Base-by-base conservation (phyloP, 2,888 invertebrate genomes). In the Athrips mouffetella region DNA sequence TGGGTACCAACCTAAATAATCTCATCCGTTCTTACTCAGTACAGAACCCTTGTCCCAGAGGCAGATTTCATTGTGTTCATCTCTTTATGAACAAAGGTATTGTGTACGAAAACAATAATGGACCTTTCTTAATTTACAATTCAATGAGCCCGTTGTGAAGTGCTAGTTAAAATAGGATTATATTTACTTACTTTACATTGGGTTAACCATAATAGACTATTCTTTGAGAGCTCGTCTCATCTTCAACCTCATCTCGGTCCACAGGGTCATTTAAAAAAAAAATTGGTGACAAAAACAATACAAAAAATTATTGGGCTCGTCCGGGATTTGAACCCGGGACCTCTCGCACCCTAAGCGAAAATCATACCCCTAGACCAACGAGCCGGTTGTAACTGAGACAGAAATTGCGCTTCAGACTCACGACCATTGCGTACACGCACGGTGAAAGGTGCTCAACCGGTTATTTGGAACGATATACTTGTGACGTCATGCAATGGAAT, bases 291-390 rank as follows among this genome's bases (percentile, higher is more conserved):
- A n/a, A 23, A 23, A 47, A 47, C 25, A 23, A 5, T 13, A 3
- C n/a, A 44, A 53, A 57, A 57, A 58, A 7, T 0, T 2, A 5
- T 53, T 55, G 79, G 79, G 79, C 79, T 80, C 77, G 78, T 76
- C 78, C 80, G 80, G 80, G 79, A 80, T 77, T 80, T 78, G 76
- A 78, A 76, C 77, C 78, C 75, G 76, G 77, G 77, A 85, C 84
- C 84, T 82, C 82, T 85, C 84, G 82, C 83, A 85, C 84, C 85
- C 85, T 76, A 89, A 88, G 87, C 88, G 89, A 88, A 80, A 88
- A 89, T 88, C 87, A 89, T 89, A 89, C 88, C 88, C 87, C 88
- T 89, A 88, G 88, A 88, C 89, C 88, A 88, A 88, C 87, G 88
- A 88, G 87, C 87, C 87, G 63, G 53, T 60, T 76, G 54, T 0